phyloP scores from a whole-genome alignment of 2,888 invertebrate genomes.

The Acheta domesticus region DNA sequence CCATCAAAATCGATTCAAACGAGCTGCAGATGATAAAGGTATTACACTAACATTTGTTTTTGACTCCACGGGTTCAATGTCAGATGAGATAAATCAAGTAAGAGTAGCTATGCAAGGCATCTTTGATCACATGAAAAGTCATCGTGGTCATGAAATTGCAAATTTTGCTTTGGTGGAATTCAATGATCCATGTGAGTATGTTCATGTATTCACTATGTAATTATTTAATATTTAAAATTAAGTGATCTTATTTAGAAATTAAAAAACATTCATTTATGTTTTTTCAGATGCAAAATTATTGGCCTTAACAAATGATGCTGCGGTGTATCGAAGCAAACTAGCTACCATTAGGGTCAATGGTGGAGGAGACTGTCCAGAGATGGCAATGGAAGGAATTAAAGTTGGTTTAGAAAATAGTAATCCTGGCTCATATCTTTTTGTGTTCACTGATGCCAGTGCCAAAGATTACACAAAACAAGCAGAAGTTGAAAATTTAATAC shows the following conservation, averaged over 20 bases:
- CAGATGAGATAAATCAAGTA: conserved; percentile 66
- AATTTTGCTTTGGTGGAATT: conserved; percentile 74
- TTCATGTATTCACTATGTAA: conserved; percentile 41
- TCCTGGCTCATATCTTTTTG: conserved; percentile 66
- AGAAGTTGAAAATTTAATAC: conserved; percentile 62
- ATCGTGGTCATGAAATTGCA: conserved; percentile 58
- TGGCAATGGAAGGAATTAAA: conserved; percentile 61
- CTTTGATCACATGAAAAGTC: conserved; percentile 57
- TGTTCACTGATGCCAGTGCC: conserved; percentile 72
- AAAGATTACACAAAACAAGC: conserved; percentile 61
- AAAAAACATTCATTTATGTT: background rate
- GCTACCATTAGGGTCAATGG: conserved; percentile 59
- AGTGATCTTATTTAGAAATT: background rate
- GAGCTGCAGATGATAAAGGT: background rate
- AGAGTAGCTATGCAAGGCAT: conserved; percentile 66
- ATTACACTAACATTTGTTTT: conserved; percentile 63
- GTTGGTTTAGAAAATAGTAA: conserved; percentile 61
- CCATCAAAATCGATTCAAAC: too few relatives aligned
- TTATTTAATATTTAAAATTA: background rate
- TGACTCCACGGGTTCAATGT: conserved; percentile 74
- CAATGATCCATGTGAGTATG: conserved; percentile 62
- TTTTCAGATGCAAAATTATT: conserved; percentile 41
- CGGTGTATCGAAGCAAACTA: conserved; percentile 56
- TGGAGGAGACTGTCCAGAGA: conserved; percentile 73
- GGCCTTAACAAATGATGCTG: conserved; percentile 58